Evolutionary conservation across 2,113 vertebrate genomes (phyloP).

Genomic region (Setophaga coronata): DNA sequence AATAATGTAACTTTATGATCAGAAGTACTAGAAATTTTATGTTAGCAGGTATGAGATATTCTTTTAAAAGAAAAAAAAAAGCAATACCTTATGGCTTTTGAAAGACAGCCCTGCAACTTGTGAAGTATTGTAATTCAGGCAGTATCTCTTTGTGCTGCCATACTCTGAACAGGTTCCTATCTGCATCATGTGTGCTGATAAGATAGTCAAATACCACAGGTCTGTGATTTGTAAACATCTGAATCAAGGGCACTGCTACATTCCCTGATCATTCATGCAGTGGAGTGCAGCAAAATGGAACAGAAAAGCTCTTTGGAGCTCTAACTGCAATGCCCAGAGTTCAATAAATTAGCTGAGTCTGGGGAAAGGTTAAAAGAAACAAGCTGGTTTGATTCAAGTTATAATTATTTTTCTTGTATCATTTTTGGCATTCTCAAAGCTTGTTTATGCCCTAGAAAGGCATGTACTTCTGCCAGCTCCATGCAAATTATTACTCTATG

Average conservation of each 20-base stretch:
- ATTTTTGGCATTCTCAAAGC: conserved; percentile 7
- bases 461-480: background rate
- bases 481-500: background rate
- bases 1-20: background rate
- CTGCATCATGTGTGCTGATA: background rate
- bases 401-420: conserved; percentile 37
- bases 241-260: conserved; percentile 15
- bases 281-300: conserved; percentile 7
- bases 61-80: background rate
- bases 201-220: conserved; percentile 15
- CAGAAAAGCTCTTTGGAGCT: background rate
- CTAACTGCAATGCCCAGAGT: background rate
- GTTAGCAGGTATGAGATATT: background rate
- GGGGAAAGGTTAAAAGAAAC: conserved; percentile 23
- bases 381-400: background rate
- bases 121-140: background rate
- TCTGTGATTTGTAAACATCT: conserved; percentile 41
- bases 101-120: background rate
- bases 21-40: background rate
- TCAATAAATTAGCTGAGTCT: conserved; percentile 29
- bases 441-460: conserved; percentile 6
- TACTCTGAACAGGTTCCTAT: background rate
- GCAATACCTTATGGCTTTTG: background rate
- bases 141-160: background rate
- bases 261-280: background rate